Evolutionary conservation across 2,113 vertebrate genomes (phyloP), one percentile per base, ranked within the genome.

Genomic region (Toxotes chatareus): DNA sequence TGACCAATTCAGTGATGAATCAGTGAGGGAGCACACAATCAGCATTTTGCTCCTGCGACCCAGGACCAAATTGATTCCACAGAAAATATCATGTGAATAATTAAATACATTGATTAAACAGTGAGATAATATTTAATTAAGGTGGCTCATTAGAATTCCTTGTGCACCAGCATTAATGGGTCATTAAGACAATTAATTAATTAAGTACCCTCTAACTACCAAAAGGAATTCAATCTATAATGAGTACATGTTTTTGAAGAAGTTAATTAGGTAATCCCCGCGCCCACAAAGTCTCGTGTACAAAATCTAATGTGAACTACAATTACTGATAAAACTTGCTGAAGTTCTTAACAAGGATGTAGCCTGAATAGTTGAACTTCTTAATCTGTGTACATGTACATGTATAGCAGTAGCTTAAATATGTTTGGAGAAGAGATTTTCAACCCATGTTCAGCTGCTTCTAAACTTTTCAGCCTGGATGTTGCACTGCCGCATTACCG

Each of bases 91-190:
- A 93, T 90, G 91, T 95, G 94, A 95, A 94, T 95, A 95, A 96
- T 95, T 95, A 94, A 94, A 94, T 47, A 62, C 92, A 95, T 93
- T 93, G 95, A 95, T 96, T 95, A 95, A 95, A 93, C 94, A 93
- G 90, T 93, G 92, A 94, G 94, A 95, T 95, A 95, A 95, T 96
- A 95, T 95, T 96, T 95, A 95, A 96, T 95, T 95, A 94, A 93
- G 91, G 90, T 89, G 88, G 87, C 93, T 93, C 90, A 93, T 94
- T 95, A 94, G 91, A 94, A 95, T 95, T 94, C 92, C 88, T 88
- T 47, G 72, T 86, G 86, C 90, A 80, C 73, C 61, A 53, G 90
- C 92, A 94, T 94, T 94, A 95, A 95, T 93, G 89, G 90, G 87
- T 91, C 93, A 94, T 95, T 96, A 96, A 93, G 90, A 88, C 92